These are phyloP conservation scores for Plagiodera versicolora DNA, from an alignment of 2,888 invertebrate species.

Conservation along the genomic window DNA sequence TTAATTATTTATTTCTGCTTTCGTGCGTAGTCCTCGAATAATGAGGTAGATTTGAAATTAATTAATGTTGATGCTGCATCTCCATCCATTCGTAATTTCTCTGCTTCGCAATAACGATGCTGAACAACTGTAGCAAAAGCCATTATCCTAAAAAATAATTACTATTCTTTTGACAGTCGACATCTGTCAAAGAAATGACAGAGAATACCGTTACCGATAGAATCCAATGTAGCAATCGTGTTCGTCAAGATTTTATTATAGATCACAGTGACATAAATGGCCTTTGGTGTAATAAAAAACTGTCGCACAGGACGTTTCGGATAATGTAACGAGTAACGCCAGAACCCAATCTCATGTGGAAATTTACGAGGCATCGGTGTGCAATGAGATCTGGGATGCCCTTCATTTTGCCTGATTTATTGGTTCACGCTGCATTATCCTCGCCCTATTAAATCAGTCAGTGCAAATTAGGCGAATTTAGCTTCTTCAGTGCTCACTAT, in stretches of 20 bases:
- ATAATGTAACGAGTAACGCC: not conserved
- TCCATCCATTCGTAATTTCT: not conserved
- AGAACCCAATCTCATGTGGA: not conserved
- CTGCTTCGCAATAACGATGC: not conserved
- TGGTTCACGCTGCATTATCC: not conserved
- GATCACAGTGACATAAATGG: too few relatives aligned
- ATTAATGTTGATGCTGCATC: not conserved
- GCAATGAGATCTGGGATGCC: conserved; percentile 1
- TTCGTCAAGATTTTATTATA: too few relatives aligned
- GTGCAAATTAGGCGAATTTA: not conserved
- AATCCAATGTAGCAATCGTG: too few relatives aligned
- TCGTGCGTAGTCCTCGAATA: conserved; percentile 7
- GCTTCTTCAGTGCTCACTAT: too few relatives aligned
- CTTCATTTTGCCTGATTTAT: conserved; percentile 4
- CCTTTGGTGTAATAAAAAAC: not conserved
- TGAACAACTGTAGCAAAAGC: too few relatives aligned
- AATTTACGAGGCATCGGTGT: conserved; percentile 7
- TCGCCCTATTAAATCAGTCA: not conserved
- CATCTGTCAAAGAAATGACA: too few relatives aligned
- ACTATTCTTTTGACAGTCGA: too few relatives aligned
- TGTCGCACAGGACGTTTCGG: not conserved
- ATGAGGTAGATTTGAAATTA: not conserved
- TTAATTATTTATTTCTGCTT: conserved; percentile 5
- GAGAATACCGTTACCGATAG: too few relatives aligned
- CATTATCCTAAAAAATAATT: too few relatives aligned